These are phyloP conservation scores for Dioctria rufipes DNA, from an alignment of 2,888 invertebrate genomes.

Conservation along the genomic window DNA sequence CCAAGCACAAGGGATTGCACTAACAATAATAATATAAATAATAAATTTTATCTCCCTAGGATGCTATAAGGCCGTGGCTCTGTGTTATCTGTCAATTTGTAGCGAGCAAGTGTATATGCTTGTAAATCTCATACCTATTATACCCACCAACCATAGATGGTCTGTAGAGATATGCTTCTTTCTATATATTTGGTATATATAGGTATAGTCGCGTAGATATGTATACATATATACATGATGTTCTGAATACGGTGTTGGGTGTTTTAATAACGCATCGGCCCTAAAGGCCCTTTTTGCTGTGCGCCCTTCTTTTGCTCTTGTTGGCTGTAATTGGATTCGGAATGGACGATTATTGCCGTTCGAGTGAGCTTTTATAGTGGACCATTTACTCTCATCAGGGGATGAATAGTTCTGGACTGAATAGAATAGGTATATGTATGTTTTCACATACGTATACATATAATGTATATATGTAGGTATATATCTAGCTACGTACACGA, in stretches of 20 bases:
- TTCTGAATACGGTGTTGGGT: constrained; percentile 31
- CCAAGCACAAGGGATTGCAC: not conserved
- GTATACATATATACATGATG: not conserved
- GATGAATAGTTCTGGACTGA: constrained; percentile 48
- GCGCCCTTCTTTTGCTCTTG: constrained; percentile 44
- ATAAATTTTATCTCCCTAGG: constrained; percentile 49
- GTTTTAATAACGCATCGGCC: constrained; percentile 53
- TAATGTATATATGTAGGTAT: too few relatives aligned
- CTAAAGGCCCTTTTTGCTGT: constrained; percentile 44
- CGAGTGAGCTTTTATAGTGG: constrained; percentile 52
- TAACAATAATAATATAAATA: constrained; percentile 49
- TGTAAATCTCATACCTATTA: constrained; percentile 8
- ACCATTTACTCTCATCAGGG: constrained; percentile 50
- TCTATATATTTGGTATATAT: too few relatives aligned
- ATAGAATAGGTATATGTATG: constrained; percentile 2
- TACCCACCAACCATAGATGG: constrained; percentile 20
- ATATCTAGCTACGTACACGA: not conserved
- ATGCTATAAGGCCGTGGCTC: constrained; percentile 19
- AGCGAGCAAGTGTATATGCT: constrained; percentile 31
- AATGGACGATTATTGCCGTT: constrained; percentile 53
- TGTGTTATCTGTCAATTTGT: constrained; percentile 52
- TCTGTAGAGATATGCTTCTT: constrained; percentile 17
- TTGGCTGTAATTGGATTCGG: constrained; percentile 53
- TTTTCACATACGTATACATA: not conserved
- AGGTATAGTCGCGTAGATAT: not conserved